A percentile compares a stretch with the other conserved stretches of the same genome.
Conservation (phyloP, 2,113 vertebrate genomes). For the Pampusana beccarii region DNA sequence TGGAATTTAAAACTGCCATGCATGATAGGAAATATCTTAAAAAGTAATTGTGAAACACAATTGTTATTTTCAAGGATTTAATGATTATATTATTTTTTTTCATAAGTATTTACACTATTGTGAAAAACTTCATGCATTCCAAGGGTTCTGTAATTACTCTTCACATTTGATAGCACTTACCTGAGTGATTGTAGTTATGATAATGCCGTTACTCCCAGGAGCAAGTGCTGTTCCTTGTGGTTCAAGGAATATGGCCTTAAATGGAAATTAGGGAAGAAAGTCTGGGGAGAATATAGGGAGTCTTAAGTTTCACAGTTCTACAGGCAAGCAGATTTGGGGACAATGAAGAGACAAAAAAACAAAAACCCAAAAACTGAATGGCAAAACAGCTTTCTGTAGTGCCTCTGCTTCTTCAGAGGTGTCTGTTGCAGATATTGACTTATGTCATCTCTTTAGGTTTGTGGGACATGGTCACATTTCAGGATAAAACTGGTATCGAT, state of each 20-base stretch:
- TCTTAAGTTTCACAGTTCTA: not conserved
- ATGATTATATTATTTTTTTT: not conserved
- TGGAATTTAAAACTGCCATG: not conserved
- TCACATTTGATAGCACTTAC: not conserved
- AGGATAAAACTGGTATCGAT: not conserved
- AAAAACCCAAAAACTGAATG: not conserved
- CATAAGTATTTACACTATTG: not conserved
- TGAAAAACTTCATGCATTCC: not conserved
- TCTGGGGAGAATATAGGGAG: not conserved
- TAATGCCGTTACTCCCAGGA: not conserved
- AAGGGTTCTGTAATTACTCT: not conserved
- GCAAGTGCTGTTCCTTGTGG: not conserved
- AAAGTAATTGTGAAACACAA: not conserved
- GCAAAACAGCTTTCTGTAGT: not conserved
- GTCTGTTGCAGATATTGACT: not conserved
- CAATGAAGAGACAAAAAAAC: not conserved
- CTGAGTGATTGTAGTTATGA: not conserved
- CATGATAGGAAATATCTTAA: not conserved
- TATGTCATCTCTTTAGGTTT: not conserved
- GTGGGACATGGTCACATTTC: not conserved
- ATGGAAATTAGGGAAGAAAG: not conserved
- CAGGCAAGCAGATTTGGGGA: not conserved
- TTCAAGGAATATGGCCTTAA: not conserved
- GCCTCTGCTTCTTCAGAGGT: not conserved
- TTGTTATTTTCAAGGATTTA: not conserved